Conservation (phyloP, 2,888 invertebrate species). For the Standfussiana lucernea region DNA sequence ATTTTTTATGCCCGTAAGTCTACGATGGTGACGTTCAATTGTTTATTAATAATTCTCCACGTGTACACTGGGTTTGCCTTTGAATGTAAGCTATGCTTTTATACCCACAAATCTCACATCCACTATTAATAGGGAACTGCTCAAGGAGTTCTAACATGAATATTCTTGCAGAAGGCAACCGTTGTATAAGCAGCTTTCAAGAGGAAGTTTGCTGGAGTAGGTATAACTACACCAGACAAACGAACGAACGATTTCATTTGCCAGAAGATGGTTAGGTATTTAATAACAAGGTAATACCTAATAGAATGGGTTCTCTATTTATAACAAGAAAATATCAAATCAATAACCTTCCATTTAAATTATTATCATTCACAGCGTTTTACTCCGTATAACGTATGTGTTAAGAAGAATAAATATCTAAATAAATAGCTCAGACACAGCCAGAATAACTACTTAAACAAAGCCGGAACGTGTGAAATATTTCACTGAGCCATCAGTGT, state of each 20-base stretch:
- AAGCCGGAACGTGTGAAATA: conserved; percentile 66
- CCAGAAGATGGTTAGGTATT: not conserved
- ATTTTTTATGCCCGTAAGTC: conserved; percentile 19
- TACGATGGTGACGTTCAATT: not conserved
- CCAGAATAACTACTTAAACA: conserved; percentile 17
- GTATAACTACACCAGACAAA: not conserved
- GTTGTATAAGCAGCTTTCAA: not conserved
- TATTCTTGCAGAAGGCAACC: not conserved
- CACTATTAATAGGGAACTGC: too few relatives aligned
- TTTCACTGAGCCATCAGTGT: conserved; percentile 50
- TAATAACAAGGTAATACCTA: not conserved
- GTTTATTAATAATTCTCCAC: not conserved
- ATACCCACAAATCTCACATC: not conserved
- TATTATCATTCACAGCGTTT: conserved; percentile 10
- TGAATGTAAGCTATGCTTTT: not conserved
- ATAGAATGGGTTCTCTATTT: not conserved
- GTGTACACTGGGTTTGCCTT: not conserved
- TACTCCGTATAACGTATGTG: not conserved
- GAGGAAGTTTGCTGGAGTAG: not conserved
- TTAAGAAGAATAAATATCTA: conserved; percentile 4
- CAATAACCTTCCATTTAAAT: not conserved
- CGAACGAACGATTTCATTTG: not conserved
- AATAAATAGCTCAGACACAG: conserved; percentile 5
- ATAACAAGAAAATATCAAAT: not conserved
- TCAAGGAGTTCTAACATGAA: too few relatives aligned